Base-by-base conservation (phyloP, 37 sponge, comb jelly and placozoan genomes). In the Hexactinellida sp. region DNA sequence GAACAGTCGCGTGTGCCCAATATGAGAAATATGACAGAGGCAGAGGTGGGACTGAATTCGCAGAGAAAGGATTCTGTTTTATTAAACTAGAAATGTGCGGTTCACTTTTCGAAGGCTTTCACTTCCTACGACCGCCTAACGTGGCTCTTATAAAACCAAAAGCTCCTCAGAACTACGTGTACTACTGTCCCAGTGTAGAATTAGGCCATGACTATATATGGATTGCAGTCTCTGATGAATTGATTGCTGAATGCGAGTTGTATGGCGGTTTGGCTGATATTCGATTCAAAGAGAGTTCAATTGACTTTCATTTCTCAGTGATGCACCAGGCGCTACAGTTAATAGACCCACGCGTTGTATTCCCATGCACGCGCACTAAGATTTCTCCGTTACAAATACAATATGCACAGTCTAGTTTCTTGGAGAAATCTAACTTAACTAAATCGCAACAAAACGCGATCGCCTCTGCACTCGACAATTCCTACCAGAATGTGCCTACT, bases 151-250 rank as follows among this genome's bases (percentile, higher is more conserved):
- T 63, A 3, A 63, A 63, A n/a, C 76, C 76, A 21, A 63, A 63
- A 63, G 76, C 76, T 23, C 30, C 34, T 10, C 21, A n/a, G 5
- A 63, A 63, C 13, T 63, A 21, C 34, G 76, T 63, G 5, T 63
- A 63, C 76, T 25, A 63, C 30, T 63, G 76, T 63, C 76, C 76
- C 30, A 63, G 76, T 63, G 76, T 63, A n/a, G 76, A 63, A 23
- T n/a, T 25, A n/a, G 76, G 76, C 25, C 76, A 63, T n/a, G 76
- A 63, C 76, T 63, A 63, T 28, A 63, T 63, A 3, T 63, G 76
- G 76, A 63, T 63, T 25, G 76, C 34, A n/a, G 76, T 63, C 19
- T 63, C 76, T 3, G 76, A 63, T 63, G 76, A 63, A 28, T 7
- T 63, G 28, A 23, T 63, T 3, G 76, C 21, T 25, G 76, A 32